Conservation (phyloP, 1,140 invertebrate genomes). For the Drosophila nigromelanica region DNA sequence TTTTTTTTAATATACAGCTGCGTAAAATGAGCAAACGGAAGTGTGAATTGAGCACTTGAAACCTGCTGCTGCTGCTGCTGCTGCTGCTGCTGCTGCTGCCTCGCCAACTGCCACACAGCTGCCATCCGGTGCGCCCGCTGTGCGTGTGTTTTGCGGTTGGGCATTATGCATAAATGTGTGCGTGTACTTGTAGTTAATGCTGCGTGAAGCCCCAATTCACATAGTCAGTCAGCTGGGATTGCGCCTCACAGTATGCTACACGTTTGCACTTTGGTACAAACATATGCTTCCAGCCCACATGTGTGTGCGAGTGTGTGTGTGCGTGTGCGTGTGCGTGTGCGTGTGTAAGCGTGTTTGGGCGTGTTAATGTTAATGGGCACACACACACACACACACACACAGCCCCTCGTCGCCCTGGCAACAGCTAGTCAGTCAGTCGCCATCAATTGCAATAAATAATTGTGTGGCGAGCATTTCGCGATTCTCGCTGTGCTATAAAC, state of each 20-base stretch:
- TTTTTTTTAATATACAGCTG: conserved; percentile 25
- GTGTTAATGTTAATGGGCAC: conserved; percentile 31
- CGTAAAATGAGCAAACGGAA: conserved; percentile 55
- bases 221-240: conserved; percentile 68
- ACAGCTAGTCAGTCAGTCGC: conserved; percentile 9
- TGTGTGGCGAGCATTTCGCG: neutral
- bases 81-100: neutral
- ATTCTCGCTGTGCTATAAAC: conserved; percentile 33
- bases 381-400: neutral
- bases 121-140: conserved; percentile 29
- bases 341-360: conserved; percentile 1
- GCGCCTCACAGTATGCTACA: conserved; percentile 64
- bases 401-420: neutral
- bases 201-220: conserved; percentile 38
- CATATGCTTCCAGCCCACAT: conserved; percentile 53
- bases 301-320: neutral
- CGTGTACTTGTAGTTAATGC: conserved; percentile 43
- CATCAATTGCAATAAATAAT: conserved; percentile 67
- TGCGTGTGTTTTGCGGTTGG: conserved; percentile 46
- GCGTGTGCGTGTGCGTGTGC: neutral
- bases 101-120: conserved; percentile 15
- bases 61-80: conserved; percentile 42
- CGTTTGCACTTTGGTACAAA: conserved; percentile 30
- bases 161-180: conserved; percentile 43
- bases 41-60: conserved; percentile 77